phyloP scores from a whole-genome alignment of 2,888 invertebrate genomes.

The Spatulosminthurus flaviceps region DNA sequence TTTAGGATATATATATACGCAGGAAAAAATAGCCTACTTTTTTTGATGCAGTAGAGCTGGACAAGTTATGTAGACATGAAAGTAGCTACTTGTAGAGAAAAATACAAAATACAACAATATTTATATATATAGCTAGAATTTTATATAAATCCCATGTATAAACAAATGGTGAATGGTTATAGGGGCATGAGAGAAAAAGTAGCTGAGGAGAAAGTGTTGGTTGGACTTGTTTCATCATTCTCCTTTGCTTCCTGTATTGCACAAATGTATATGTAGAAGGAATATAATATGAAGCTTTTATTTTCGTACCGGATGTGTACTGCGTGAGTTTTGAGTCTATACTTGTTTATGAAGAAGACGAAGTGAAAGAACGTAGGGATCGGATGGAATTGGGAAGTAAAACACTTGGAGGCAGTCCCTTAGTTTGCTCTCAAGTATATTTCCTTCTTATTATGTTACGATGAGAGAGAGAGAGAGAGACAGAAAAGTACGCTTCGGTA shows the following conservation, averaged over 20 bases:
- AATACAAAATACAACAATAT: too few species aligned
- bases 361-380: not conserved
- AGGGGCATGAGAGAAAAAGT: not conserved
- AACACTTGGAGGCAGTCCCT: constrained; percentile 22
- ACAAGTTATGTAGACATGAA: too few species aligned
- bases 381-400: constrained; percentile 8
- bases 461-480: too few species aligned
- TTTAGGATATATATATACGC: too few species aligned
- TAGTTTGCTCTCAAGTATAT: constrained; percentile 29
- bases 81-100: too few species aligned
- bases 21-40: too few species aligned
- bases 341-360: not conserved
- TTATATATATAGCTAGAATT: too few species aligned
- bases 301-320: not conserved
- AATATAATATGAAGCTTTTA: constrained; percentile 5
- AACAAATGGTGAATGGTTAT: too few species aligned
- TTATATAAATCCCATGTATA: too few species aligned
- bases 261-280: too few species aligned
- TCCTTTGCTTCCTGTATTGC: constrained; percentile 17
- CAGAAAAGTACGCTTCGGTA: constrained; percentile 1
- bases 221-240: constrained; percentile 11
- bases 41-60: too few species aligned
- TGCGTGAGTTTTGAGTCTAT: not conserved
- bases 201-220: not conserved
- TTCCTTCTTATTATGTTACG: constrained; percentile 21